phyloP scores from a whole-genome alignment of 2,113 vertebrate species.

The Holacanthus passer region DNA sequence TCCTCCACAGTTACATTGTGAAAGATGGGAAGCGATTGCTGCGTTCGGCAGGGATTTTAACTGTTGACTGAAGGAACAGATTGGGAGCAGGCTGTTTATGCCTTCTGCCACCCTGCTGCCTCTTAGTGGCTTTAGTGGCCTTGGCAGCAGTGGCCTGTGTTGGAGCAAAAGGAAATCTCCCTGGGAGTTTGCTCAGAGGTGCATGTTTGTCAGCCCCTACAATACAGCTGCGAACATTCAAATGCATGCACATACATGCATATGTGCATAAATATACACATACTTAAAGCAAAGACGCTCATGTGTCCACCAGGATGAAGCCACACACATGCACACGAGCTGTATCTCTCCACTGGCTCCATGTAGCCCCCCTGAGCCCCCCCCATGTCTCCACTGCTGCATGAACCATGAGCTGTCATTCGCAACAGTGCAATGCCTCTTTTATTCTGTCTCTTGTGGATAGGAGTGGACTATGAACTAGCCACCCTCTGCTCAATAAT shows the following conservation, averaged over 20 bases:
- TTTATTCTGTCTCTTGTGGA: constrained; percentile 30
- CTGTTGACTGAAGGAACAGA: constrained; percentile 76
- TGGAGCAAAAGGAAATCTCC: constrained; percentile 45
- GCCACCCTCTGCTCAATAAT: constrained; percentile 41
- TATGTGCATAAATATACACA: constrained; percentile 29
- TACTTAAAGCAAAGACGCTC: constrained; percentile 3
- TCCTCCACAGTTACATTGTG: constrained; percentile 41
- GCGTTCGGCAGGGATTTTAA: constrained; percentile 57
- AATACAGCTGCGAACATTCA: constrained; percentile 34
- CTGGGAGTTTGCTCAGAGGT: constrained; percentile 34
- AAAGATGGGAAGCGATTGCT: constrained; percentile 62
- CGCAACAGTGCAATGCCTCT: constrained; percentile 27
- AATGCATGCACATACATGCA: constrained; percentile 37
- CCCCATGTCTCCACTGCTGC: constrained; percentile 38
- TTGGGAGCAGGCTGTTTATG: constrained; percentile 62
- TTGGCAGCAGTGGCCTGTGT: constrained; percentile 46
- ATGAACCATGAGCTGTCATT: constrained; percentile 67
- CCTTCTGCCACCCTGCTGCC: constrained; percentile 53
- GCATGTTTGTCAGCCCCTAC: constrained; percentile 39
- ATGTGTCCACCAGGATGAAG: constrained; percentile 16
- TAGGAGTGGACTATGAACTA: constrained; percentile 29
- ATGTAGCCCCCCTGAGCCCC: constrained; percentile 7
- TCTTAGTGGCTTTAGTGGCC: constrained; percentile 55
- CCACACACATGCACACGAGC: constrained; percentile 6
- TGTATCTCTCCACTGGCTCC: constrained; percentile 3